These are phyloP conservation scores for Sebastes diploproa DNA, from an alignment of 2,797 vertebrate species.

Conservation along the genomic window DNA sequence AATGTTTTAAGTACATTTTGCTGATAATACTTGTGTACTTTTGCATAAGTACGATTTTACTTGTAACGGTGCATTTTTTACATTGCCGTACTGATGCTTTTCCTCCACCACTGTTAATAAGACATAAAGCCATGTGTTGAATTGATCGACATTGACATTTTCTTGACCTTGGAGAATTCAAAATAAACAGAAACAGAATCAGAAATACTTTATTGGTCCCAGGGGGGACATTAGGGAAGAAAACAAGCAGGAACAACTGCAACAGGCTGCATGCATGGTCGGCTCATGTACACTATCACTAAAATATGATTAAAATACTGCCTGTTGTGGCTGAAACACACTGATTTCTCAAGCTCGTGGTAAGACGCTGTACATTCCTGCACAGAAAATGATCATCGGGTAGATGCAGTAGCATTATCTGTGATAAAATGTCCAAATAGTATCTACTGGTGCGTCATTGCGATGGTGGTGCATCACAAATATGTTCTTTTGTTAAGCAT, in stretches of 20 bases:
- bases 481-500: neutral
- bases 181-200: too few species aligned
- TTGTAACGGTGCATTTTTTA: neutral
- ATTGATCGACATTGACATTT: neutral
- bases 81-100: neutral
- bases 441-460: neutral
- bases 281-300: too few species aligned
- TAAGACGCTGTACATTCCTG: neutral
- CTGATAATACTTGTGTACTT: neutral
- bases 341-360: neutral
- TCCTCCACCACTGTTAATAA: neutral
- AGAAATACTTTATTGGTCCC: too few species aligned
- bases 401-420: neutral
- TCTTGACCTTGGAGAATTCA: neutral
- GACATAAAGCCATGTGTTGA: neutral
- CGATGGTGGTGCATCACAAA: neutral
- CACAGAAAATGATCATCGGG: neutral
- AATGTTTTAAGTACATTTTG: neutral
- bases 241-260: too few species aligned
- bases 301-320: neutral
- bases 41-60: neutral
- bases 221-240: too few species aligned
- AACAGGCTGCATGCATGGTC: too few species aligned
- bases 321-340: neutral
- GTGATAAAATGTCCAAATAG: neutral